Percentiles rank a stretch among this genome's conserved stretches.
Conservation (phyloP, 2,113 vertebrate species). For the Acinonyx jubatus region DNA sequence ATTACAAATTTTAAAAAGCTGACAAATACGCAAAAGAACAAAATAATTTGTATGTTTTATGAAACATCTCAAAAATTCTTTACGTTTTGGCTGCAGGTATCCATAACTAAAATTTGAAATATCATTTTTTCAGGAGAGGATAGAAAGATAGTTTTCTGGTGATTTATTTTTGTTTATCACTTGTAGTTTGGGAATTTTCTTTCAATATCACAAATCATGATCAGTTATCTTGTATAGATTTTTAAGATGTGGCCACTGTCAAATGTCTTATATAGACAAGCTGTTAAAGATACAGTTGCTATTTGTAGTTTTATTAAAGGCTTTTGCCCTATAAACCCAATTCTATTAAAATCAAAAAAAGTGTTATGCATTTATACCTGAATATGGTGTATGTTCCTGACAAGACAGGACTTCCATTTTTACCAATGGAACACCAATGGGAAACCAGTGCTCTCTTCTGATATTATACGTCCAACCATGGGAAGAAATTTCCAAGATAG, state of each 20-base stretch:
- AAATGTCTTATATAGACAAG: background rate
- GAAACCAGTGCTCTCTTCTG: background rate
- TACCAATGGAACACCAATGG: too few species aligned
- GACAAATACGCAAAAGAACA: background rate
- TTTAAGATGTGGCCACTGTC: background rate
- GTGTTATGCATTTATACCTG: background rate
- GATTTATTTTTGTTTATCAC: background rate
- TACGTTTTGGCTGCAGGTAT: background rate
- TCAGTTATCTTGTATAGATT: background rate
- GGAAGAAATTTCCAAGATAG: background rate
- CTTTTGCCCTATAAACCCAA: background rate
- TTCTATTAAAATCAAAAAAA: background rate
- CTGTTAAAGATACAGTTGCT: background rate
- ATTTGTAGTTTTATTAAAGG: background rate
- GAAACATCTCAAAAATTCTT: background rate
- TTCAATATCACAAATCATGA: background rate
- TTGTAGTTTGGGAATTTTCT: background rate
- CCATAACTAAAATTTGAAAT: background rate
- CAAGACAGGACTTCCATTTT: background rate
- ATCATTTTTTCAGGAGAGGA: background rate
- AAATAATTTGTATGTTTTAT: background rate
- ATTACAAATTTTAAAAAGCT: background rate
- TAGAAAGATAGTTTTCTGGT: background rate
- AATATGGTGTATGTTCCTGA: too few species aligned
- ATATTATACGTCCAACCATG: background rate